Evolutionary conservation across 2,888 invertebrate genomes (phyloP), one percentile per base, ranked within the genome.

Genomic region (Drosophila limbata): DNA sequence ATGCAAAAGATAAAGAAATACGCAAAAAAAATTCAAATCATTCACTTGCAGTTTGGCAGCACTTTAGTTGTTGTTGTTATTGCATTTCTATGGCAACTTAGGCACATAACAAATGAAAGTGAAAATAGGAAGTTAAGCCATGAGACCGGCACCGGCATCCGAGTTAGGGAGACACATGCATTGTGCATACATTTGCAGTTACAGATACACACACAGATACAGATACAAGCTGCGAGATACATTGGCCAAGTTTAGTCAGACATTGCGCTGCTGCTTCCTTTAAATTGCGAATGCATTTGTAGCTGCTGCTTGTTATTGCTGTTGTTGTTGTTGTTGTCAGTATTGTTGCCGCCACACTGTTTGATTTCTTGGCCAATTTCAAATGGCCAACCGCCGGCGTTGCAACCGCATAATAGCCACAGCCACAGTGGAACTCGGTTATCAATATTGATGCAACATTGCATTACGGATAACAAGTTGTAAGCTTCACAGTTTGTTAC

Each of bases 111-210:
- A 81, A 77, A 87, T 68, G 83, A 90, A 90, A 88, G 88, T 88
- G 88, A 90, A 88, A 88, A 88, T 88, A 88, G 88, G 88, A 88
- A 88, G 88, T 88, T 73, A 70, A 78, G 65, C 80, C 88, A 87
- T 87, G 84, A 64, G 87, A 87, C 74, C 79, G 81, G 72, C 82
- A 79, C 79, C 71, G 69, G 75, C 70, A 69, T 65, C 74, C 66
- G 56, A 67, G 53, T 57, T 63, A 55, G 44, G 28, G 67, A 69
- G 56, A 66, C 50, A 63, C 45, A 48, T 25, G 45, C 56, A 50
- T 37, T 25, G 50, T 40, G 31, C 19, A 39, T 10, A 48, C 25
- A 63, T 5, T 31, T 28, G 0, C 44, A 65, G 57, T 61, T 64
- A 60, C 57, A 63, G 55, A 67, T 35, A 48, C 57, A 77, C 42